phyloP scores from a whole-genome alignment of 2,888 invertebrate species.

The Marasmarcha lunaedactyla region DNA sequence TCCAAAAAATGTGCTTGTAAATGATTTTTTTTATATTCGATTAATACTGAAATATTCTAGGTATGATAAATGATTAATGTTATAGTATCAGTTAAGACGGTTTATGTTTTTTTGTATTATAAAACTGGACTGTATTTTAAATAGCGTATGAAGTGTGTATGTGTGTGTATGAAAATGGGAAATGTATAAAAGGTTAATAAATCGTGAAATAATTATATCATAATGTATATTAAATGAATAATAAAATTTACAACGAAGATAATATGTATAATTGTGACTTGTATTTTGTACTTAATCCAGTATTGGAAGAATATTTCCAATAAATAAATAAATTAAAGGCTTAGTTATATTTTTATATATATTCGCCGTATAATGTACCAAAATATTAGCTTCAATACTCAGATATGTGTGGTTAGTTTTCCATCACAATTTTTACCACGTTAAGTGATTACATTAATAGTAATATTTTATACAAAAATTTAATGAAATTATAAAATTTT shows the following conservation, averaged over 20 bases:
- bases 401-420: conserved; percentile 39
- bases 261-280: too few species aligned
- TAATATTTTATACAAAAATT: conserved; percentile 52
- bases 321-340: too few species aligned
- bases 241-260: too few species aligned
- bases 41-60: conserved; percentile 30
- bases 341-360: too few species aligned
- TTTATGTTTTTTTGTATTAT: conserved; percentile 49
- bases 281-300: too few species aligned
- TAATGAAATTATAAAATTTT: conserved; percentile 41
- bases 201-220: conserved; percentile 34
- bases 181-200: conserved; percentile 18
- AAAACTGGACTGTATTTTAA: conserved; percentile 50
- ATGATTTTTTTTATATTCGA: conserved; percentile 11
- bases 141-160: conserved; percentile 18
- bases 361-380: too few species aligned
- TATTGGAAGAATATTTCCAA: too few species aligned
- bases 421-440: conserved; percentile 64
- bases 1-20: too few species aligned
- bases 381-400: conserved; percentile 33
- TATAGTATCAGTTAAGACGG: conserved; percentile 21
- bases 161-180: conserved; percentile 25
- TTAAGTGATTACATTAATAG: conserved; percentile 48
- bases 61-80: conserved; percentile 31
- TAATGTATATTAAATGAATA: conserved; percentile 13